Evolutionary conservation across 2,888 invertebrate species (phyloP).

Genomic region (Gortyna flavago): DNA sequence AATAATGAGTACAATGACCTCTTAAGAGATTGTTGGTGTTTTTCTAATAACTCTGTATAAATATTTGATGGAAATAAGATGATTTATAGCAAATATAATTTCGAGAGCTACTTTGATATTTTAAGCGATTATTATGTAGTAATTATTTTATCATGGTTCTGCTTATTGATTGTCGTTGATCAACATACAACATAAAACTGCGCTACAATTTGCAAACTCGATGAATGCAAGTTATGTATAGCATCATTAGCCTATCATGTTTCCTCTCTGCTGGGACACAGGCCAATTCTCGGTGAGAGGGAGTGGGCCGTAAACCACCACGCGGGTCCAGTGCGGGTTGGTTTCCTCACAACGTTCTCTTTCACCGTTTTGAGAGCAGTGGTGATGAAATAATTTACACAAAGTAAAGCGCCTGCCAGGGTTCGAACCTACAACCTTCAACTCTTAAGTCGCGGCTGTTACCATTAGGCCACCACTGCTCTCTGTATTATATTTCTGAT

Average conservation of each 20-base stretch:
- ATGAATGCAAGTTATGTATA: background rate
- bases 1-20: too few relatives aligned
- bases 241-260: too few relatives aligned
- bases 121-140: background rate
- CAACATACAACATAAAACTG: background rate
- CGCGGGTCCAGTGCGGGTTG: background rate
- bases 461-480: background rate
- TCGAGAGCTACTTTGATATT: background rate
- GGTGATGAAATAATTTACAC: background rate
- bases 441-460: too few relatives aligned
- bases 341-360: background rate
- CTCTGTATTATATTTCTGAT: background rate
- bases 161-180: background rate
- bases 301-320: background rate
- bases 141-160: background rate
- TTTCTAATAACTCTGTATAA: too few relatives aligned
- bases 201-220: background rate
- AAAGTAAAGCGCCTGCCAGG: background rate
- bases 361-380: background rate
- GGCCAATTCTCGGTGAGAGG: background rate
- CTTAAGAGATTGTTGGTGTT: too few relatives aligned
- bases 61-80: background rate
- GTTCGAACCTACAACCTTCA: too few relatives aligned
- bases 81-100: background rate
- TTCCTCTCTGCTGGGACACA: too few relatives aligned